Base-by-base conservation (phyloP, 2,113 vertebrate genomes). In the Megalops atlanticus region DNA sequence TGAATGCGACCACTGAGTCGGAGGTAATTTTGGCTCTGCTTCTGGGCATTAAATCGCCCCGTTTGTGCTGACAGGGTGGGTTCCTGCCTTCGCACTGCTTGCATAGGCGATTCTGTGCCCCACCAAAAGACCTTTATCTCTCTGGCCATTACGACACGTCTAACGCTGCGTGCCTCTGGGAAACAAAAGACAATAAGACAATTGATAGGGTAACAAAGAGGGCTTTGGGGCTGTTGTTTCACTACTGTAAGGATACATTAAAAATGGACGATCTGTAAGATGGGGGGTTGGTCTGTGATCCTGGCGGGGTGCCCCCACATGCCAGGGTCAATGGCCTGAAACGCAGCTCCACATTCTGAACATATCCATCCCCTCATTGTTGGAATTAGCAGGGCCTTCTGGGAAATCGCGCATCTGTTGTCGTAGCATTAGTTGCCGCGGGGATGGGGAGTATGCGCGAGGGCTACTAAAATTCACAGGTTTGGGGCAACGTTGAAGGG, bases 1-100 rank as follows among this genome's bases (percentile, higher is more conserved):
- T 95, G 95, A 97, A 97, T 96, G 90, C 94, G 91, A 92, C 94
- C 96, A 96, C 94, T 97, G 95, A 97, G 90, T 95, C 91, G 94
- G 93, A 96, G 92, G 92, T 97, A 98, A 98, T 97, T 92, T 89
- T 94, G 92, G 89, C 93, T 95, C 91, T 91, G 92, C 94, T 92
- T n/a, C 92, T 91, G 95, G 94, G 94, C 93, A 94, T 93, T 95
- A 93, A 93, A 92, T 92, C 92, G 89, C 89, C 93, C 85, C 93
- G 90, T 93, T 96, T 96, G 87, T 96, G 96, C 96, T 97, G 96
- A 97, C 89, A 84, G 89, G 90, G 92, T 84, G 84, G 90, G 92
- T 95, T 95, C 89, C 84, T 8, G 35, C 85, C 88, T 86, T n/a
- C 2, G 89, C 92, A 94, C 90, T 91, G 93, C 93, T n/a, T 93